These are phyloP conservation scores for Drosophila prolongata DNA, from an alignment of 2,888 invertebrate genomes.

Conservation along the genomic window DNA sequence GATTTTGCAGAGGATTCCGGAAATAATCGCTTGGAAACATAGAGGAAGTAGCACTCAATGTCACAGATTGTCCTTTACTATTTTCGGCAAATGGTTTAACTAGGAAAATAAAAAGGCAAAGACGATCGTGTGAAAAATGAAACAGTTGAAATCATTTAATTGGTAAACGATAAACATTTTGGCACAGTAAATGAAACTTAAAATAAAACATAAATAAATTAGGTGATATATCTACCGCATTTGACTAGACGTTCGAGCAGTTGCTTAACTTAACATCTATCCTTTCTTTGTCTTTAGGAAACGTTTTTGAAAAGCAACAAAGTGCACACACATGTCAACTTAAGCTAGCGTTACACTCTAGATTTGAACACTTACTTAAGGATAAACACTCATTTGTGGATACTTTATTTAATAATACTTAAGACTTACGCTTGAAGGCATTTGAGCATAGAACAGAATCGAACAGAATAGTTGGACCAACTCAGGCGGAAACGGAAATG, in stretches of 20 bases:
- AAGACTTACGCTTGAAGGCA: constrained; percentile 77
- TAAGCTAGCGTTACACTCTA: constrained; percentile 43
- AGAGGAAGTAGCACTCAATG: constrained; percentile 48
- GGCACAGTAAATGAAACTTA: constrained; percentile 48
- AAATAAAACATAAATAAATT: constrained; percentile 34
- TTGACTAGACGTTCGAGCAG: constrained; percentile 39
- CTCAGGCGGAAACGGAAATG: constrained; percentile 26
- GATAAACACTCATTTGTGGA: constrained; percentile 58
- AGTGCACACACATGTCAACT: constrained; percentile 50
- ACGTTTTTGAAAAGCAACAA: constrained; percentile 72
- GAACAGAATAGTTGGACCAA: constrained; percentile 31
- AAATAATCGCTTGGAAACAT: constrained; percentile 10
- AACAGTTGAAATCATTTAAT: constrained; percentile 66
- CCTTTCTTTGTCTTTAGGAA: constrained; percentile 72
- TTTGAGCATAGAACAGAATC: constrained; percentile 53
- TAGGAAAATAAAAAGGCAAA: constrained; percentile 62
- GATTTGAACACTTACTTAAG: constrained; percentile 50
- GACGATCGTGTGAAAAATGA: constrained; percentile 43
- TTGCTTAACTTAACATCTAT: constrained; percentile 30
- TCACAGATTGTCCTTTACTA: constrained; percentile 75
- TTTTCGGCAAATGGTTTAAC: constrained; percentile 35
- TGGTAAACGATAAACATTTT: constrained; percentile 50
- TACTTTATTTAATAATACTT: constrained; percentile 69
- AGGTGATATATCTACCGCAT: constrained; percentile 37
- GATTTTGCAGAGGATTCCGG: constrained; percentile 19